Evolutionary conservation across 2,113 vertebrate species (phyloP).

Genomic region (Muscicapa adusta): DNA sequence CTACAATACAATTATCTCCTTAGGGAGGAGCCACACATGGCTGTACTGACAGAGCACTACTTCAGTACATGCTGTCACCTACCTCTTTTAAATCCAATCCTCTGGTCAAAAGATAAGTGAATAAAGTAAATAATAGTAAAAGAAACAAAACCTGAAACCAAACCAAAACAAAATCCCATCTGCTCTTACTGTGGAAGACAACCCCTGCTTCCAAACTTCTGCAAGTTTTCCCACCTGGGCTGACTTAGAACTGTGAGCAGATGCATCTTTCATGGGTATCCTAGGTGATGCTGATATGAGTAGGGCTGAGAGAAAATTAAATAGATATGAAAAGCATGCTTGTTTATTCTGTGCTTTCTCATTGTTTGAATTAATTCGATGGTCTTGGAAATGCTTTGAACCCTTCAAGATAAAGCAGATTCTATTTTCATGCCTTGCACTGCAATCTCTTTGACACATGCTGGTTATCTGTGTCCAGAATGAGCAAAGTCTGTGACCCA

Average conservation of each 20-base stretch:
- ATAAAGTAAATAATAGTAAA: background rate
- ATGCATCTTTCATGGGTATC: background rate
- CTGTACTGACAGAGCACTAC: background rate
- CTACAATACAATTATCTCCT: background rate
- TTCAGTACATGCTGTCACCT: background rate
- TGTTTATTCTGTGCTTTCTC: background rate
- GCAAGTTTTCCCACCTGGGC: background rate
- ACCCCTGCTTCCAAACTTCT: background rate
- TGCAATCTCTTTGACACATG: background rate
- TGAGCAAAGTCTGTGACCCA: background rate
- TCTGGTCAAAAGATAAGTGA: background rate
- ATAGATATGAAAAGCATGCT: background rate
- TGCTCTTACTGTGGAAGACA: background rate
- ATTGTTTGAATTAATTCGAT: background rate
- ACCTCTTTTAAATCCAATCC: background rate
- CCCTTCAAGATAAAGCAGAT: background rate
- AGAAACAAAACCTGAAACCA: background rate
- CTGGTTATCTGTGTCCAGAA: background rate
- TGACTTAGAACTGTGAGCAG: background rate
- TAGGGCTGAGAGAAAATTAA: background rate
- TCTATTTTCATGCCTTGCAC: background rate
- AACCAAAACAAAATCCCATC: background rate
- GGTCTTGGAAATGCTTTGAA: background rate
- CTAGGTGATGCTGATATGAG: conserved; percentile 1
- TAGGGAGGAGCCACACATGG: background rate